Percentiles rank a stretch among this genome's conserved stretches.
These are phyloP conservation scores for Ciconia nigra DNA, from an alignment of 2,797 vertebrate species.

Conservation along the genomic window DNA sequence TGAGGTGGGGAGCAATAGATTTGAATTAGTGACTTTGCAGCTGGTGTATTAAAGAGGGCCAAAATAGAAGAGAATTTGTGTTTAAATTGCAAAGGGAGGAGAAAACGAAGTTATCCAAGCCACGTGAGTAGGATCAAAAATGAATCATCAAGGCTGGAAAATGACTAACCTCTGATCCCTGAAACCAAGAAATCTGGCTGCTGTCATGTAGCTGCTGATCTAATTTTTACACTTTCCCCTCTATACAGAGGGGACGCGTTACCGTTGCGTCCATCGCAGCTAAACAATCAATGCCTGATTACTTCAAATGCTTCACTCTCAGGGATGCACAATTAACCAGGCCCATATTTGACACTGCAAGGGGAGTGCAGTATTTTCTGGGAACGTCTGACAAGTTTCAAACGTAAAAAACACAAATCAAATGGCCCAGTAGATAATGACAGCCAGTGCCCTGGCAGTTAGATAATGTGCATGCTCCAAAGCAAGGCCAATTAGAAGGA, in stretches of 20 bases:
- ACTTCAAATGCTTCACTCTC: constrained; percentile 15
- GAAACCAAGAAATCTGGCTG: not conserved
- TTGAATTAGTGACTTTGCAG: not conserved
- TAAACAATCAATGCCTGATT: constrained; percentile 36
- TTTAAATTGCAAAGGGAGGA: not conserved
- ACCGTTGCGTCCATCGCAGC: not conserved
- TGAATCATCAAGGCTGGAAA: constrained; percentile 34
- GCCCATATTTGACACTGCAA: not conserved
- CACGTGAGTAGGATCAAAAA: constrained; percentile 1
- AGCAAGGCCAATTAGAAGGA: constrained; percentile 56
- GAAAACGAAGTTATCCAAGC: not conserved
- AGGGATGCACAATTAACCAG: constrained; percentile 31
- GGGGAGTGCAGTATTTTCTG: not conserved
- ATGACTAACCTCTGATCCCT: constrained; percentile 33
- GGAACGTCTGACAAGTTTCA: constrained; percentile 26
- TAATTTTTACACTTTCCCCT: constrained; percentile 11
- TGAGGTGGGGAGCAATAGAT: not conserved
- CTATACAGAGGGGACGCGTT: not conserved
- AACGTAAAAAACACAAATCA: constrained; percentile 28
- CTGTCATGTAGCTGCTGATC: constrained; percentile 5
- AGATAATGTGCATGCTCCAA: constrained; percentile 10
- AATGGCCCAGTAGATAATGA: constrained; percentile 36
- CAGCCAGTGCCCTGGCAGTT: constrained; percentile 2
- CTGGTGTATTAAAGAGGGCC: not conserved
- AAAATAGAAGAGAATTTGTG: not conserved